These are phyloP conservation scores for Yponomeuta evonymella DNA, from an alignment of 2,888 invertebrate genomes.

Conservation along the genomic window DNA sequence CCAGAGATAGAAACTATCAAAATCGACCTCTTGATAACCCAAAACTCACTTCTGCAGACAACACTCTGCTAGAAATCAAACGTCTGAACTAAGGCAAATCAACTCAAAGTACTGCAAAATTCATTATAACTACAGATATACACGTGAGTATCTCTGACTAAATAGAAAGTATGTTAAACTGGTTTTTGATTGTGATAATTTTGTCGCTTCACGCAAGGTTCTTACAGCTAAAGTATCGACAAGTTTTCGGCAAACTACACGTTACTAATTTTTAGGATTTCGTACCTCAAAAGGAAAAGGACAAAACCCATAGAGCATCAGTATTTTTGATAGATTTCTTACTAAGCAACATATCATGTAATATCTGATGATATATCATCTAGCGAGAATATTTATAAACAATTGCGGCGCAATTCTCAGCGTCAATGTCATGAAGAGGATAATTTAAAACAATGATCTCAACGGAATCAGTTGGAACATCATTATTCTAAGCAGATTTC, in stretches of 20 bases:
- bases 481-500: slow-evolving; percentile 34
- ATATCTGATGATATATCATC: too few relatives aligned
- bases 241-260: slow-evolving; percentile 2
- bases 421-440: slow-evolving; percentile 11
- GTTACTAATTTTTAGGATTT: not conserved
- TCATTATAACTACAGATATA: not conserved
- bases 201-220: slow-evolving; percentile 13
- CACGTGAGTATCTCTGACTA: slow-evolving; percentile 10
- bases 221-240: not conserved
- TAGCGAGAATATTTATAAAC: not conserved
- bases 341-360: too few relatives aligned
- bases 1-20: not conserved
- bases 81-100: not conserved
- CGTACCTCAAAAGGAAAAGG: too few relatives aligned
- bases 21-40: not conserved
- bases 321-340: too few relatives aligned
- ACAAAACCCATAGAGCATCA: too few relatives aligned
- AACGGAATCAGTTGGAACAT: slow-evolving; percentile 29
- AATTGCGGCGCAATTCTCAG: slow-evolving; percentile 2
- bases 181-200: slow-evolving; percentile 25
- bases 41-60: not conserved
- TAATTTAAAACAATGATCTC: slow-evolving; percentile 47
- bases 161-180: slow-evolving; percentile 30
- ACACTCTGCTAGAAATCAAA: not conserved
- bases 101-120: slow-evolving; percentile 2